These are phyloP conservation scores for Turritopsis dohrnii DNA, from an alignment of 30 jellyfish, hydroid and myxozoan species.

Conservation along the genomic window DNA sequence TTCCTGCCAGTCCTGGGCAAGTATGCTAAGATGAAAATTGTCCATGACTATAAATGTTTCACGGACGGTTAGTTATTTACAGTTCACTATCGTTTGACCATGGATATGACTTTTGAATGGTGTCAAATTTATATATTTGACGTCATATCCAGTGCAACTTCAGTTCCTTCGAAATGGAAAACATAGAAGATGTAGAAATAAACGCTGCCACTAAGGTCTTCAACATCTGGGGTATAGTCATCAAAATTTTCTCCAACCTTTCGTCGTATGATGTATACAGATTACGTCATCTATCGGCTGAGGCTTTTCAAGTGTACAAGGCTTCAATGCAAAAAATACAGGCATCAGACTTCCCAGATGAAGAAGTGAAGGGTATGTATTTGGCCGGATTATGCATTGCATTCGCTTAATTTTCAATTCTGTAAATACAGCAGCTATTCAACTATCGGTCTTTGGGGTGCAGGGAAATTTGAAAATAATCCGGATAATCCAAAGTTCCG, in stretches of 20 bases:
- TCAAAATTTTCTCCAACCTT: slow-evolving; percentile 2
- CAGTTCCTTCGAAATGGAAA: no score
- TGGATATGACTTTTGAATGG: neutral
- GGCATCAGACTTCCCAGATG: neutral
- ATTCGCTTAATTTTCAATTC: no score
- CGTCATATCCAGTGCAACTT: neutral
- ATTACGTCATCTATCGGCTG: slow-evolving; percentile 9
- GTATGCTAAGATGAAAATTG: no score
- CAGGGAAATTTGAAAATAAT: no score
- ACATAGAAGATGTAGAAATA: neutral
- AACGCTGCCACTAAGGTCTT: neutral
- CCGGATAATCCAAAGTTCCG: no score
- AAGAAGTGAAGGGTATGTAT: neutral
- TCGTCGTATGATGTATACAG: slow-evolving; percentile 5
- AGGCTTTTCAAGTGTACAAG: neutral
- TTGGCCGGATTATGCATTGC: no score
- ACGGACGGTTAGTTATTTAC: neutral
- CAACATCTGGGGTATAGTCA: slow-evolving; percentile 11
- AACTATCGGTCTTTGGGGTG: no score
- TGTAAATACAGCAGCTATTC: no score
- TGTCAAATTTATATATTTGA: neutral
- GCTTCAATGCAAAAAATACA: neutral
- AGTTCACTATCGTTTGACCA: neutral
- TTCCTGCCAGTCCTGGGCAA: no score
- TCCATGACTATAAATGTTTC: no score